Evolutionary conservation across 2,888 invertebrate genomes (phyloP).

Genomic region (Protula sp.): DNA sequence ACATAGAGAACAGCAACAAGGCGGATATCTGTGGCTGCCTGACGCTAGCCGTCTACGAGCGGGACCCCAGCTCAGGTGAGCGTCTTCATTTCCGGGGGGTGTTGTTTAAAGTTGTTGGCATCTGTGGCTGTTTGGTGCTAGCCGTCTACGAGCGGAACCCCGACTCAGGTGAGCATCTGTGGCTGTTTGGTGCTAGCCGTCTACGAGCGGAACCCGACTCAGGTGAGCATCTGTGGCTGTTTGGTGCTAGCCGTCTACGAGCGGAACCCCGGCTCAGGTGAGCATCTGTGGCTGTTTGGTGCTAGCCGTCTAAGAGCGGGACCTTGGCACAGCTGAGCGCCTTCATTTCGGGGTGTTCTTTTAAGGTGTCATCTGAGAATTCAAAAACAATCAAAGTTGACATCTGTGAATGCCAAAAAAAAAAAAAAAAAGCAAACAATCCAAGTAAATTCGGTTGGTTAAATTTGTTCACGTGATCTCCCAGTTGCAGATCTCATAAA

Average conservation of each 20-base stretch:
- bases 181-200: slow-evolving; percentile 22
- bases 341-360: no score
- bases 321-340: no score
- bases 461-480: no score
- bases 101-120: slow-evolving; percentile 5
- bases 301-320: slow-evolving; percentile 16
- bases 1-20: slow-evolving; percentile 18
- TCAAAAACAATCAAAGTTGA: no score
- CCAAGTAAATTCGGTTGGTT: no score
- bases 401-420: no score
- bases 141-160: slow-evolving; percentile 19
- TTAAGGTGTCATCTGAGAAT: neutral
- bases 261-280: no score
- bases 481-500: no score
- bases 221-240: slow-evolving; percentile 20
- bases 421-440: no score
- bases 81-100: neutral
- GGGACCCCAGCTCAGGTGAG: slow-evolving; percentile 17
- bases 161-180: slow-evolving; percentile 15
- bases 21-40: slow-evolving; percentile 21
- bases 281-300: slow-evolving; percentile 21
- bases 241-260: slow-evolving; percentile 21
- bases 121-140: slow-evolving; percentile 20
- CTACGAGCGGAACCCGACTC: slow-evolving; percentile 15
- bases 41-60: slow-evolving; percentile 20